Base-by-base conservation (phyloP, 2,888 invertebrate genomes). In the Troilus luridus region DNA sequence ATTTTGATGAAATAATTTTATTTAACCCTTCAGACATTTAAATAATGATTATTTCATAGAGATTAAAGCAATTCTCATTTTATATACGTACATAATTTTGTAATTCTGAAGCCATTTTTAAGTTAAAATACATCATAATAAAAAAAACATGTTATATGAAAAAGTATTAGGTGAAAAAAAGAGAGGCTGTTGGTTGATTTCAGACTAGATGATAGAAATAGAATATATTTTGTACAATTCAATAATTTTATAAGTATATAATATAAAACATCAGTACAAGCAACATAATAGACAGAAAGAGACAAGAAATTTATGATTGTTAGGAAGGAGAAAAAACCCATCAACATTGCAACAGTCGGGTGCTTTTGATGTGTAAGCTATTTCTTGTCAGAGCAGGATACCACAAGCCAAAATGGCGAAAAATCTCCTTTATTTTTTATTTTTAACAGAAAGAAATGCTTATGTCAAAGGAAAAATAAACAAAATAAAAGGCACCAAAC, bases 161-260 rank as follows among this genome's bases (percentile, higher is more conserved):
- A 19, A 67, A 77, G 41, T 17, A 41, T 7, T 41, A 56, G 85
- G 85, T 41, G 19, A 85, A 56, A 85, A n/a, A 85, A 85, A 85
- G 85, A 85, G 56, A 85, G 85, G 85, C 85, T 54, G 19, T 85
- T 11, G n/a, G n/a, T 85, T 56, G 0, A 56, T 85, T 85, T 85
- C 85, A 85, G 85, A 85, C 85, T 85, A 85, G 85, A 85, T 85
- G 85, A 85, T 85, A 85, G 85, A 85, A 85, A 85, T 85, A 85
- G 85, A 85, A 85, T 85, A 85, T 85, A 85, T 85, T 85, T 85
- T 85, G 85, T 85, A 85, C 85, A 85, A 85, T 85, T 85, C 85
- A 56, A 56, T 85, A 85, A 85, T 56, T 85, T 85, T n/a, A 81
- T n/a, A 85, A 85, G 54, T 85, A 85, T 85, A 85, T 85, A 85